Evolutionary conservation across 2,888 invertebrate genomes (phyloP).

Genomic region (Platycheirus rosarum): DNA sequence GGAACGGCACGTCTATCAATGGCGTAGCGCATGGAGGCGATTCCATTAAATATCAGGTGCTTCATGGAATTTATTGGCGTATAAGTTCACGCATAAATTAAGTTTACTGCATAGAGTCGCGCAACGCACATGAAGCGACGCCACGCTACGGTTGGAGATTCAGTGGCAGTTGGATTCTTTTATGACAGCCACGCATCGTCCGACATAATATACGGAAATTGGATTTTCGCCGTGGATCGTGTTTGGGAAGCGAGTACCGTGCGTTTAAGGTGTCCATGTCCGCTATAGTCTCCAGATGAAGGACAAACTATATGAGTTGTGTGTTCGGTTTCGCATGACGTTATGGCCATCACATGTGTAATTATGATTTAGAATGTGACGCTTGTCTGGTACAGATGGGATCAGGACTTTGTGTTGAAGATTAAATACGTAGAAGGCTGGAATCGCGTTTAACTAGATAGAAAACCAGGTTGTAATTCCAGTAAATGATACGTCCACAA

Average conservation of each 20-base stretch:
- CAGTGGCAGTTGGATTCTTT: constrained; percentile 9
- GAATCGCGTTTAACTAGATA: too few species aligned
- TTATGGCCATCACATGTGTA: constrained; percentile 58
- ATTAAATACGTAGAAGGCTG: neutral
- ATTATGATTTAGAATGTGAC: constrained; percentile 69
- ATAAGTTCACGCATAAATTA: constrained; percentile 73
- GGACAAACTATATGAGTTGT: constrained; percentile 31
- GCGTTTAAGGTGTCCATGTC: constrained; percentile 25
- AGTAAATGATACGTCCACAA: too few species aligned
- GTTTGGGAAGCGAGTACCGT: constrained; percentile 57
- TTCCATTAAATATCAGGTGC: constrained; percentile 73
- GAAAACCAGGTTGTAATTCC: too few species aligned
- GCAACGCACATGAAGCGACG: neutral
- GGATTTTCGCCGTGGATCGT: constrained; percentile 60
- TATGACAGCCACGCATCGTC: constrained; percentile 71
- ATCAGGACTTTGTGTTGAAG: constrained; percentile 34
- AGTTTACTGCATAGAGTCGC: neutral
- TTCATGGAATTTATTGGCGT: constrained; percentile 72
- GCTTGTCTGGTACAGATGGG: constrained; percentile 47
- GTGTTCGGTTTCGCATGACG: constrained; percentile 31
- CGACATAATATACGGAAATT: constrained; percentile 72
- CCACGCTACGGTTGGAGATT: neutral
- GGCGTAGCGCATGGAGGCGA: constrained; percentile 69
- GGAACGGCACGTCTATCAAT: constrained; percentile 45
- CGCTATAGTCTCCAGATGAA: constrained; percentile 12